Evolutionary conservation across 2,888 invertebrate species (phyloP), one percentile per base, ranked within the genome.

Genomic region (Corythucha ciliata): DNA sequence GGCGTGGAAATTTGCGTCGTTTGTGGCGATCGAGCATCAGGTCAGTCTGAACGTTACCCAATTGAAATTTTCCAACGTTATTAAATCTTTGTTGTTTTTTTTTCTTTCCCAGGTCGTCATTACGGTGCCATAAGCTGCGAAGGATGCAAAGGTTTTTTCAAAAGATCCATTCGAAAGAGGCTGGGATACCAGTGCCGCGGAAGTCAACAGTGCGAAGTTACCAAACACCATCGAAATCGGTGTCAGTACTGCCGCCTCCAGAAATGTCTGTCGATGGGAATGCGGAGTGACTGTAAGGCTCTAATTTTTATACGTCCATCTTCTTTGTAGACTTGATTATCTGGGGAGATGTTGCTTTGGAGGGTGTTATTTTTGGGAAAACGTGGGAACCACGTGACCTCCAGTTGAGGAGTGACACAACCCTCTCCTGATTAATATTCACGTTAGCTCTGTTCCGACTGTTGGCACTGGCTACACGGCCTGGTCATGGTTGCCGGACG

Each of bases 131-230:
- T 83, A 57, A 89, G 89, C 63, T 91, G 90, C 72, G 90, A 90
- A 74, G 94, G 96, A 3, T 97, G 96, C 70, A 97, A 97, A 70
- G 94, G 94, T 0, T 97, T 97, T 73, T 97, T 97, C 72, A 97
- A 97, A 70, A 77, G 97, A 1, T 93, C 92, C 20, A 96, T 97
- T 63, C 80, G 97, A 51, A 97, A 97, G 71, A 91, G 94, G 70
- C 74, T 94, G 47, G 96, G 94, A 40, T 97, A 98, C 71, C 90
- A 92, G 61, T 97, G 97, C 66, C 78, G 97, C 3, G 94, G 96
- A 51, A 83, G 80, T 63, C 92, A 92, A 76, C 91, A 91, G 71
- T 97, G 97, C 67, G 93, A 94, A 70, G 94, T 97, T 59, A 97
- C 93, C 51, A 98, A 98, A 71, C 93, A 97, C 67, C 96, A 97